These are phyloP conservation scores for Heliornis fulica DNA, from an alignment of 2,113 vertebrate species.

Conservation along the genomic window DNA sequence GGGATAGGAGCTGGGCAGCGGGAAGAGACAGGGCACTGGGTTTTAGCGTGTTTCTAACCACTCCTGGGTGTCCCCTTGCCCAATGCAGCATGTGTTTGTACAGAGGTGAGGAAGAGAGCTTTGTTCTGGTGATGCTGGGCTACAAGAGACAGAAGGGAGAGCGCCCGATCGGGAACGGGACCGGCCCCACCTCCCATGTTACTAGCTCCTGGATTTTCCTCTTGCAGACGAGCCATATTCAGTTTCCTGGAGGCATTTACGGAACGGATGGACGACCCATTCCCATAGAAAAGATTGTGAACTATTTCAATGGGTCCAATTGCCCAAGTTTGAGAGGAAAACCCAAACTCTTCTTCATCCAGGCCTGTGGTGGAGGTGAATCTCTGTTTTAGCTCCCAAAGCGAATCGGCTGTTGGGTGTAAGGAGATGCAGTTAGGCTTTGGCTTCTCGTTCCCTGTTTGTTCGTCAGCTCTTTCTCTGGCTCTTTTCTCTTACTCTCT, in stretches of 20 bases:
- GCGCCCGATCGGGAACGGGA: fast-evolving
- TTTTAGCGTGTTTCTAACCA: neutral
- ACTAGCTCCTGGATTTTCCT: slow-evolving; percentile 28
- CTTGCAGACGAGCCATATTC: slow-evolving; percentile 84
- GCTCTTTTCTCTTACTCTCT: neutral
- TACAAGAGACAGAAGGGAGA: neutral
- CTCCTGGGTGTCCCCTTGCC: fast-evolving
- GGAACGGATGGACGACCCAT: slow-evolving; percentile 85
- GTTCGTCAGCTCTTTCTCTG: fast-evolving
- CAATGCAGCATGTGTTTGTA: fast-evolving
- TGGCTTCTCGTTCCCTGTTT: neutral
- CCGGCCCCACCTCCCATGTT: neutral
- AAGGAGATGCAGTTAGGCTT: neutral
- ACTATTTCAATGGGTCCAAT: slow-evolving; percentile 84
- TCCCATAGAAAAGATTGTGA: slow-evolving; percentile 85
- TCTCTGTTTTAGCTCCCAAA: neutral
- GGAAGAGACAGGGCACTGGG: neutral
- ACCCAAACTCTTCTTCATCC: slow-evolving; percentile 97
- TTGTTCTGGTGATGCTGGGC: neutral
- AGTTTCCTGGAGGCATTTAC: slow-evolving; percentile 88
- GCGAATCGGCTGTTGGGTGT: fast-evolving
- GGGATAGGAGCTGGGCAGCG: neutral
- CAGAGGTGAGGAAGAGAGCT: fast-evolving
- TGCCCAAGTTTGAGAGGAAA: slow-evolving; percentile 89
- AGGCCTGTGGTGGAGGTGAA: slow-evolving; percentile 94